Conservation (phyloP, 2,113 vertebrate genomes). For the Rissa tridactyla region DNA sequence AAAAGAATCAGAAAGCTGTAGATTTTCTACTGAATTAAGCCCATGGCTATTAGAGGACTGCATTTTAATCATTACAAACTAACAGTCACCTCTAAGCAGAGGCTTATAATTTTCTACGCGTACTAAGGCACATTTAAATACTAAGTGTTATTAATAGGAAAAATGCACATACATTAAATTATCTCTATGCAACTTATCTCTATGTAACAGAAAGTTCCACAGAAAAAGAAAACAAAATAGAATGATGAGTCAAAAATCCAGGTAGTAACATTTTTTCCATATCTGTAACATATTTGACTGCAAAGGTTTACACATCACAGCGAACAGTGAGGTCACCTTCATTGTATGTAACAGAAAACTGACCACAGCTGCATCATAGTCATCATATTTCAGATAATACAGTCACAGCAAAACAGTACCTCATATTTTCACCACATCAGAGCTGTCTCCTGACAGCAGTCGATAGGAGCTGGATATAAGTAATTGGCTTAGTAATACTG, state of each 20-base stretch:
- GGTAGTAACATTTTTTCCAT: not conserved
- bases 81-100: not conserved
- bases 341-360: not conserved
- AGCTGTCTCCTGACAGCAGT: not conserved
- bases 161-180: not conserved
- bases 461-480: not conserved
- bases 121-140: not conserved
- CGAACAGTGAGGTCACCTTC: not conserved
- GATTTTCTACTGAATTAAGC: not conserved
- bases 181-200: not conserved
- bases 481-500: not conserved
- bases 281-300: not conserved
- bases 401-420: not conserved
- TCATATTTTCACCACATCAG: not conserved
- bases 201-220: not conserved
- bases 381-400: not conserved
- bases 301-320: not conserved
- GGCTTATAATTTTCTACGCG: not conserved
- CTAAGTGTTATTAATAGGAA: not conserved
- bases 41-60: not conserved
- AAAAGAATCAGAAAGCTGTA: not conserved
- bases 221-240: not conserved
- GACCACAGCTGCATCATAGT: not conserved
- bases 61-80: not conserved
- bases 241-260: not conserved